Evolutionary conservation across 2,113 vertebrate genomes (phyloP).

Genomic region (Xiphorhynchus elegans): DNA sequence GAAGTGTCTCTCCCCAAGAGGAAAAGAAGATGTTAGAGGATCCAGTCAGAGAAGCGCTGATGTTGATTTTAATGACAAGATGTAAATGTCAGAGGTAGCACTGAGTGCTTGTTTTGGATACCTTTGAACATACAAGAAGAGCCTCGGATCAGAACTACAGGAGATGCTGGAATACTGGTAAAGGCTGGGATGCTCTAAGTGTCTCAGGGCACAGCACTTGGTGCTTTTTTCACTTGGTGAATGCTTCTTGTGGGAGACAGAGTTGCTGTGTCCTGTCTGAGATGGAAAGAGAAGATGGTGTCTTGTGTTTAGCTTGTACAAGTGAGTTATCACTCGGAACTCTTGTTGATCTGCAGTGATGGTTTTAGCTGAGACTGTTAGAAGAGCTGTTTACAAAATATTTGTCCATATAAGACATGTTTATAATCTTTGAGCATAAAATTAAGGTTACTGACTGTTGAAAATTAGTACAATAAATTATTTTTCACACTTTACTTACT

Average conservation of each 20-base stretch:
- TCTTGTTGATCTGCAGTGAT: not conserved
- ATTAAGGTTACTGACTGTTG: not conserved
- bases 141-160: not conserved
- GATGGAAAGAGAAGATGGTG: not conserved
- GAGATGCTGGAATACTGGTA: not conserved
- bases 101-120: not conserved
- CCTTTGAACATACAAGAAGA: not conserved
- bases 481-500: not conserved
- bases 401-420: not conserved
- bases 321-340: not conserved
- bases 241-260: not conserved
- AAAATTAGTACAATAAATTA: conserved; percentile 24
- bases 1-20: conserved; percentile 60
- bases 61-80: not conserved
- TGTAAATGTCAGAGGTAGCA: not conserved
- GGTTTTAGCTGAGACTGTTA: not conserved
- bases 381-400: not conserved
- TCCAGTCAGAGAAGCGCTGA: not conserved
- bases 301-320: not conserved
- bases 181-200: not conserved
- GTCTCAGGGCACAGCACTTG: not conserved
- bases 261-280: not conserved
- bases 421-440: not conserved
- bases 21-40: conserved; percentile 58
- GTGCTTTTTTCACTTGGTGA: not conserved